phyloP scores from a whole-genome alignment of 1,140 invertebrate genomes.

The Aleiodes sp. region DNA sequence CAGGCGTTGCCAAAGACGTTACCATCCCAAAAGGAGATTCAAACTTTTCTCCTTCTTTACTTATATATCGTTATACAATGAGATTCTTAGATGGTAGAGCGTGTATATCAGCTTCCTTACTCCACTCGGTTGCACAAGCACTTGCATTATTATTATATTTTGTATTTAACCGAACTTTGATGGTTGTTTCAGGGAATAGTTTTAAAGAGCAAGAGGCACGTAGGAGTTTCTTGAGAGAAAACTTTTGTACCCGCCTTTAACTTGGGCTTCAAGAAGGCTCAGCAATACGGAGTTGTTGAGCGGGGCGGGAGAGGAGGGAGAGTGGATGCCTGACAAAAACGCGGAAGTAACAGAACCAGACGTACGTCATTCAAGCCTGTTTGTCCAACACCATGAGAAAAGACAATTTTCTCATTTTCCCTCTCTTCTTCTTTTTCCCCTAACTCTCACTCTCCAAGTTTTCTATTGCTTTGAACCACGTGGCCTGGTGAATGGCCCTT shows the following conservation, averaged over 20 bases:
- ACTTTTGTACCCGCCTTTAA: slow-evolving; percentile 15
- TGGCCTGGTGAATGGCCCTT: background rate
- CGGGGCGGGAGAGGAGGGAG: background rate
- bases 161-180: slow-evolving; percentile 35
- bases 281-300: no score
- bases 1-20: slow-evolving; percentile 3
- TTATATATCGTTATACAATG: slow-evolving; percentile 1
- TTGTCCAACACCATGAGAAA: background rate
- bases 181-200: slow-evolving; percentile 19
- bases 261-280: background rate
- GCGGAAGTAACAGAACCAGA: background rate
- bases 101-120: background rate
- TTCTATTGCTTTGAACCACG: background rate
- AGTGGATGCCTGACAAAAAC: background rate
- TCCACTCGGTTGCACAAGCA: background rate
- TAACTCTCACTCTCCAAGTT: no score
- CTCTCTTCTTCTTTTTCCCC: background rate
- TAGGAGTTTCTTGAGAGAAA: slow-evolving; percentile 1
- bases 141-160: slow-evolving; percentile 28
- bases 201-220: background rate
- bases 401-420: background rate
- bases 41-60: slow-evolving; percentile 13
- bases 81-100: background rate
- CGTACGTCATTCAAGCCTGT: background rate
- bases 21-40: background rate